A percentile compares a stretch with the other conserved stretches of the same genome.
Conservation (phyloP, 2,113 vertebrate genomes). For the human region GRCh38 chr6:16335501-16336000, state of each 20-base stretch:
- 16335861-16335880: too few relatives aligned
- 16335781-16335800: background rate
- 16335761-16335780: background rate
- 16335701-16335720: background rate
- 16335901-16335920: background rate
- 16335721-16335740: background rate
- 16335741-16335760: background rate
- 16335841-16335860: background rate
- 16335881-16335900: background rate
- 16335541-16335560: background rate
- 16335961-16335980: background rate
- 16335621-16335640: background rate
- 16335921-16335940: fast-evolving
- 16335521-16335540: background rate
- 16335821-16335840: background rate
- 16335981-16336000: background rate
- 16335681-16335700: background rate
- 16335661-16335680: background rate
- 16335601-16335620: background rate
- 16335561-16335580: background rate
- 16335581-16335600: background rate
- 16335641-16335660: background rate
- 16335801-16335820: background rate
- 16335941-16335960: background rate
- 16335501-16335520: background rate